Evolutionary conservation across 2,888 invertebrate species (phyloP).

Genomic region (Dendrolimus pini): DNA sequence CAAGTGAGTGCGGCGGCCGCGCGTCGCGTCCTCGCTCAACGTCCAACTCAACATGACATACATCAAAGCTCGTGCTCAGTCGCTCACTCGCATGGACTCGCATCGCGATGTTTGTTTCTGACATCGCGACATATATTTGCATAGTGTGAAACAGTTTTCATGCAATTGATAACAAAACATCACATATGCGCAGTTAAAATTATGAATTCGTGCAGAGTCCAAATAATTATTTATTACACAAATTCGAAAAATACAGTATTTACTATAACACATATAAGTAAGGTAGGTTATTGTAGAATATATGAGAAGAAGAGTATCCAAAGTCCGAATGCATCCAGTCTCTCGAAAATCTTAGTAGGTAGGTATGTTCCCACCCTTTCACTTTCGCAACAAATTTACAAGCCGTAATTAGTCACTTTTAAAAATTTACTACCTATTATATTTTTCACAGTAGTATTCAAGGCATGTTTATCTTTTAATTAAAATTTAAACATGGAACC

Average conservation of each 20-base stretch:
- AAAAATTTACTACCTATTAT: no score
- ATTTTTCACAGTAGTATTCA: slow-evolving; percentile 28
- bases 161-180: neutral
- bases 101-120: slow-evolving; percentile 9
- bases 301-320: no score
- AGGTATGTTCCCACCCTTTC: neutral
- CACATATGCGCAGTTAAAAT: neutral
- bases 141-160: neutral
- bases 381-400: slow-evolving; percentile 10
- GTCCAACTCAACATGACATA: slow-evolving; percentile 16
- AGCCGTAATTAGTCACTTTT: neutral
- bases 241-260: no score
- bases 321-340: neutral
- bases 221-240: no score
- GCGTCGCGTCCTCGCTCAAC: slow-evolving; percentile 12
- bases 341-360: neutral
- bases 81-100: slow-evolving; percentile 9
- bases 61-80: neutral
- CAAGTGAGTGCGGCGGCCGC: slow-evolving; percentile 44
- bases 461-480: neutral
- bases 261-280: no score
- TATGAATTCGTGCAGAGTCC: no score
- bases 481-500: neutral
- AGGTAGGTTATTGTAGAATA: no score
- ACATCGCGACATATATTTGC: neutral